Conservation (phyloP, 2,888 invertebrate genomes). For the Drosophila hawaiiensis region DNA sequence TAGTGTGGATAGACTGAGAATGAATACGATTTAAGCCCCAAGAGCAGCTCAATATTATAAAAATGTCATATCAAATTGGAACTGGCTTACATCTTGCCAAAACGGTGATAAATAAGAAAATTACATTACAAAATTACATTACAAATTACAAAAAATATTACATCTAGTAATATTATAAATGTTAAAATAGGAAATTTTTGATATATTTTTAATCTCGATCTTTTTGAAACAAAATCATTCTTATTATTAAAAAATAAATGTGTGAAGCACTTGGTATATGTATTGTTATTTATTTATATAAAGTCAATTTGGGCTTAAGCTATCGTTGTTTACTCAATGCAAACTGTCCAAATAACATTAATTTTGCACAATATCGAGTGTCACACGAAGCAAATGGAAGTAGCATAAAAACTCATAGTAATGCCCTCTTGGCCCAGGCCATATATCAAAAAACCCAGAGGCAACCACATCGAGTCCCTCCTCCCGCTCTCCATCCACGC, state of each 20-base stretch:
- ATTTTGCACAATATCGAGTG: neutral
- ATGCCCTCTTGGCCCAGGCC: slow-evolving; percentile 25
- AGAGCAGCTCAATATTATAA: neutral
- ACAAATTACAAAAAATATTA: too few relatives aligned
- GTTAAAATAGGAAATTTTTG: too few relatives aligned
- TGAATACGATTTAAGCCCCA: neutral
- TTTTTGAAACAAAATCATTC: too few relatives aligned
- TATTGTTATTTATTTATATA: neutral
- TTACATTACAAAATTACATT: too few relatives aligned
- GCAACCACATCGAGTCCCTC: slow-evolving; percentile 16
- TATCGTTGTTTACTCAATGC: neutral
- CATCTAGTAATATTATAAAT: neutral
- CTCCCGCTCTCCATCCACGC: neutral
- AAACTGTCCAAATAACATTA: neutral
- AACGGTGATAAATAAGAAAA: too few relatives aligned
- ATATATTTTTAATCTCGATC: too few relatives aligned
- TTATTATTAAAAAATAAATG: neutral
- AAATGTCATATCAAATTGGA: neutral
- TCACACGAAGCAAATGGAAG: slow-evolving; percentile 18
- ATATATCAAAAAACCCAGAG: slow-evolving; percentile 57
- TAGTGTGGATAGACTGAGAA: slow-evolving; percentile 1
- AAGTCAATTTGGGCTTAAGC: neutral
- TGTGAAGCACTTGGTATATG: neutral
- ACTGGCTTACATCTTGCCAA: neutral
- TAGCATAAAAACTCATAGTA: slow-evolving; percentile 27